phyloP scores from a whole-genome alignment of 2,113 vertebrate species.

The Triplophysa dalaica region DNA sequence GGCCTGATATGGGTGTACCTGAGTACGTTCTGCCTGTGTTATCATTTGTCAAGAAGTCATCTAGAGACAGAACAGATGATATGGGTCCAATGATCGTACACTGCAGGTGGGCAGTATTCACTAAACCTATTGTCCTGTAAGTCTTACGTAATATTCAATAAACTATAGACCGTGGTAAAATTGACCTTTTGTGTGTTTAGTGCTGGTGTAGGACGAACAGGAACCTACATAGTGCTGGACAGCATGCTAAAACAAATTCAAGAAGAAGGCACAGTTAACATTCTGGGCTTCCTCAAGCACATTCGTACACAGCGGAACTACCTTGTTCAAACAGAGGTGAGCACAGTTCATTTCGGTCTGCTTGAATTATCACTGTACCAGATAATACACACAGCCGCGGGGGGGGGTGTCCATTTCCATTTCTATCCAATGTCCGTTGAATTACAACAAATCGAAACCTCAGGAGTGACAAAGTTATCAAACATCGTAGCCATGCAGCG shows the following conservation, averaged over 20 bases:
- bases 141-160: too few species aligned
- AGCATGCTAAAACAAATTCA: conserved; percentile 94
- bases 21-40: conserved; percentile 88
- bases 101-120: conserved; percentile 83
- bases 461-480: too few species aligned
- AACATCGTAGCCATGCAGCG: too few species aligned
- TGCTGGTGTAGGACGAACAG: conserved; percentile 91
- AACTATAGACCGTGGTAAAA: not conserved
- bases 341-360: conserved; percentile 8
- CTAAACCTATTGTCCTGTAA: too few species aligned
- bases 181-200: conserved; percentile 68
- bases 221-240: conserved; percentile 94
- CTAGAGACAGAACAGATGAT: conserved; percentile 72
- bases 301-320: conserved; percentile 94
- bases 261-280: conserved; percentile 82
- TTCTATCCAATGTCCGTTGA: too few species aligned
- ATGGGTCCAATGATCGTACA: conserved; percentile 89
- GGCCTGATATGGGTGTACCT: conserved; percentile 97
- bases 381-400: too few species aligned
- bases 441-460: too few species aligned
- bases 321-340: conserved; percentile 96
- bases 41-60: conserved; percentile 87
- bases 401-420: too few species aligned
- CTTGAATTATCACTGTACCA: not conserved
- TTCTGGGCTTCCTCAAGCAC: conserved; percentile 93